Percentiles rank a stretch among this genome's conserved stretches.
Evolutionary conservation across 2,113 vertebrate species (phyloP).

Genomic region (Daubentonia madagascariensis): DNA sequence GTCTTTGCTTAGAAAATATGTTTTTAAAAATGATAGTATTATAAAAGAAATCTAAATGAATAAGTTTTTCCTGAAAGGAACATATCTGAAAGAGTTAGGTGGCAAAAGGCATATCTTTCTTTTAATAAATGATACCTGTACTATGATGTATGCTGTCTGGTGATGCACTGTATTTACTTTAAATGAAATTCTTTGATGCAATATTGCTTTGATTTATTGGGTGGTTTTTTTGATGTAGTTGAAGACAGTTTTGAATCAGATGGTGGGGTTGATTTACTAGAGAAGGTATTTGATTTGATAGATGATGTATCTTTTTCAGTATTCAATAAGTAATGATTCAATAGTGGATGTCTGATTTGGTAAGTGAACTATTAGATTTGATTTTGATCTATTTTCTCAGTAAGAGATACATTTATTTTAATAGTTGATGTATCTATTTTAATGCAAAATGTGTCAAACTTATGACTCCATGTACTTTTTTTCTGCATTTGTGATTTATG

Average conservation of each 20-base stretch:
- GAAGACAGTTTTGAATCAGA: slow-evolving; percentile 77
- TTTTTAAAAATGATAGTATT: not conserved
- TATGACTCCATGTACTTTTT: slow-evolving; percentile 69
- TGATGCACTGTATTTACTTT: slow-evolving; percentile 75
- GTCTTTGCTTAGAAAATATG: slow-evolving; percentile 33
- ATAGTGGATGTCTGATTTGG: slow-evolving; percentile 81
- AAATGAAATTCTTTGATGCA: slow-evolving; percentile 78
- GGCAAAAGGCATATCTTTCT: slow-evolving; percentile 57
- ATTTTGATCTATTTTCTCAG: slow-evolving; percentile 84
- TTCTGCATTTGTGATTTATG: slow-evolving; percentile 80
- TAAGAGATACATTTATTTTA: slow-evolving; percentile 84
- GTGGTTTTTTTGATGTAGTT: slow-evolving; percentile 80
- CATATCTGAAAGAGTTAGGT: not conserved
- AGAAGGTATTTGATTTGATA: slow-evolving; percentile 81
- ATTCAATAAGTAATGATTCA: slow-evolving; percentile 84
- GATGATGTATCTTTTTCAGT: slow-evolving; percentile 81
- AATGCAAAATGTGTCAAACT: slow-evolving; percentile 79
- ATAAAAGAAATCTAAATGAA: not conserved
- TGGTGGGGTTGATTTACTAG: slow-evolving; percentile 82
- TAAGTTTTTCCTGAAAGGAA: not conserved
- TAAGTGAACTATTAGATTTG: slow-evolving; percentile 83
- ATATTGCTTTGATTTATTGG: slow-evolving; percentile 79
- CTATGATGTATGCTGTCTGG: slow-evolving; percentile 62
- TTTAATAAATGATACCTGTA: slow-evolving; percentile 76
- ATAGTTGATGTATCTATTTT: slow-evolving; percentile 83